Conservation (phyloP, 2,797 vertebrate genomes). For the Labroides dimidiatus region DNA sequence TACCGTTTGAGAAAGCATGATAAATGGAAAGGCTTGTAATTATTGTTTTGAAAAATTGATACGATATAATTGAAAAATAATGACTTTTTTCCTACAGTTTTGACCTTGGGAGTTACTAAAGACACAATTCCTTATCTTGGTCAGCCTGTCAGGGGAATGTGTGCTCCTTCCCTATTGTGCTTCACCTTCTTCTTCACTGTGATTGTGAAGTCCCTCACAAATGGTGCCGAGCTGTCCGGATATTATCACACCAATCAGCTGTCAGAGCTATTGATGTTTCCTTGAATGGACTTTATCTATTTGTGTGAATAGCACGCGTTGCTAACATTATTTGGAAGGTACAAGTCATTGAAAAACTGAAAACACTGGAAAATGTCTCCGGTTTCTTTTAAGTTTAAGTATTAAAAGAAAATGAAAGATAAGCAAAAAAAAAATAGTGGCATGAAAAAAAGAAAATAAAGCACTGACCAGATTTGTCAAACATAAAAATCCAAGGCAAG, state of each 20-base stretch:
- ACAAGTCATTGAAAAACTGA: too few species aligned
- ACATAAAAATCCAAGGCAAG: too few species aligned
- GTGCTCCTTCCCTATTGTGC: not conserved
- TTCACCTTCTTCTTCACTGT: constrained; percentile 14
- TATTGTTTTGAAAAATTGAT: constrained; percentile 1
- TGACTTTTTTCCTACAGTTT: not conserved
- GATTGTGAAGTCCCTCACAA: constrained; percentile 13
- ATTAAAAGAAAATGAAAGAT: too few species aligned
- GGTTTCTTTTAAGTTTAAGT: too few species aligned
- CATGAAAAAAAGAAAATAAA: too few species aligned
- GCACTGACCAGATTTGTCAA: too few species aligned
- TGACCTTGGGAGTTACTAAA: constrained; percentile 18
- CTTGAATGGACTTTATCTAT: too few species aligned
- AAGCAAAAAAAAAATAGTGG: too few species aligned
- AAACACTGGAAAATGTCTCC: too few species aligned
- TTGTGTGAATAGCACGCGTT: too few species aligned
- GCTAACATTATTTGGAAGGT: too few species aligned
- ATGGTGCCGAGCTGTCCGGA: constrained; percentile 12
- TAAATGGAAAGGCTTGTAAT: not conserved
- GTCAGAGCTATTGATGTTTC: too few species aligned
- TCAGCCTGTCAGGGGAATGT: not conserved
- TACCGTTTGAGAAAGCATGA: not conserved
- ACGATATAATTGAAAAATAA: not conserved
- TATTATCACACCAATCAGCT: constrained; percentile 2
- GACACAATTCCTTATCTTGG: constrained; percentile 1